Conservation (phyloP, 2,797 vertebrate genomes). For the Heterohyrax brucei region DNA sequence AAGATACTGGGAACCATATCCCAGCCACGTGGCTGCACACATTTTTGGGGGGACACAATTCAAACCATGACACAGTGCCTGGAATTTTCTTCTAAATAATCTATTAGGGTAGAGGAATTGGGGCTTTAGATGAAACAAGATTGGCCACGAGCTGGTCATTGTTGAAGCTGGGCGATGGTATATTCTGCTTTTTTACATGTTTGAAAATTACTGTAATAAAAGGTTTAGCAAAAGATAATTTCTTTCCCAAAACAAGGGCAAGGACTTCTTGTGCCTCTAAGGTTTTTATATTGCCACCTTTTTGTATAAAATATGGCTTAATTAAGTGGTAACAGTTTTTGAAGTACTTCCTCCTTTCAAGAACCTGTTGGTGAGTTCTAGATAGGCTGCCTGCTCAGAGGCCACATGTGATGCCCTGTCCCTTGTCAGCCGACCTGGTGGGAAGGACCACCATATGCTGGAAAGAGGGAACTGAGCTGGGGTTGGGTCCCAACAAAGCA, state of each 20-base stretch:
- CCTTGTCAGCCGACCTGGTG: neutral
- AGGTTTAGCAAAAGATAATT: neutral
- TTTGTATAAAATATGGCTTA: neutral
- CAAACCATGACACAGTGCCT: no score
- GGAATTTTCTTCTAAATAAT: conserved; percentile 36
- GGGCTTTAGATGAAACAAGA: neutral
- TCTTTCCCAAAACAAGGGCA: neutral
- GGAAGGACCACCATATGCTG: neutral
- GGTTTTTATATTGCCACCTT: neutral
- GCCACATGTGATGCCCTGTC: neutral
- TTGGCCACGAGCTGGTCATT: neutral
- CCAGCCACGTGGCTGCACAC: no score
- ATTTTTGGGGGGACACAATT: no score
- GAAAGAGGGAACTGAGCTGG: neutral
- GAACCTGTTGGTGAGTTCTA: neutral
- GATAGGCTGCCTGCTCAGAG: neutral
- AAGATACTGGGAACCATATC: no score
- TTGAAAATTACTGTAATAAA: conserved; percentile 56
- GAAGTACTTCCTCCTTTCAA: neutral
- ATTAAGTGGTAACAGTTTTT: neutral
- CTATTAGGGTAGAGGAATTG: no score
- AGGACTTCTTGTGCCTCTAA: neutral
- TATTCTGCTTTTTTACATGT: neutral
- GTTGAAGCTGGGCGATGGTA: neutral
- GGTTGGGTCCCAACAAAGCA: neutral